Evolutionary conservation across 2,888 invertebrate species (phyloP).

Genomic region (Tinea trinotella): DNA sequence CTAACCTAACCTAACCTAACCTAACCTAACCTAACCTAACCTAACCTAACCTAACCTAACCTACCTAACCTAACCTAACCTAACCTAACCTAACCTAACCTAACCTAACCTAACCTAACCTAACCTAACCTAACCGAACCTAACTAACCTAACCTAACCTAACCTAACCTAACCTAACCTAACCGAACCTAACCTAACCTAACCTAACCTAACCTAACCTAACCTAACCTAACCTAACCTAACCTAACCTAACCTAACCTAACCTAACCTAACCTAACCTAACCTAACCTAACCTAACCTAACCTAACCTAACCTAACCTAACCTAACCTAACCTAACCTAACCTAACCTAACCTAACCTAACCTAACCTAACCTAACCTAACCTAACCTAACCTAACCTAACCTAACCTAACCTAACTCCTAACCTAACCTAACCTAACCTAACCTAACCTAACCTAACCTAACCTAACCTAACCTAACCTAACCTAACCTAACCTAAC

Average conservation of each 20-base stretch:
- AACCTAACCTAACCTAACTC: constrained; percentile 17
- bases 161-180: constrained; percentile 1
- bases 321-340: background rate
- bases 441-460: constrained; percentile 25
- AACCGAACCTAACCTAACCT: background rate
- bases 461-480: constrained; percentile 18
- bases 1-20: constrained; percentile 22
- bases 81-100: constrained; percentile 20
- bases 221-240: constrained; percentile 2
- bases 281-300: background rate
- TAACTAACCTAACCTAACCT: background rate
- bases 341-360: constrained; percentile 20
- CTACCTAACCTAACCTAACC: constrained; percentile 19
- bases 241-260: constrained; percentile 16
- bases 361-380: constrained; percentile 19
- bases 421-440: constrained; percentile 21
- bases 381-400: constrained; percentile 22
- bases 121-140: constrained; percentile 4
- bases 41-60: constrained; percentile 22
- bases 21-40: constrained; percentile 23
- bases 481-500: constrained; percentile 17
- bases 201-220: constrained; percentile 2
- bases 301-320: constrained; percentile 2
- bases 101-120: constrained; percentile 20
- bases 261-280: constrained; percentile 1